phyloP scores from a whole-genome alignment of 2,888 invertebrate species.

The Hirtodrosophila alboralis region DNA sequence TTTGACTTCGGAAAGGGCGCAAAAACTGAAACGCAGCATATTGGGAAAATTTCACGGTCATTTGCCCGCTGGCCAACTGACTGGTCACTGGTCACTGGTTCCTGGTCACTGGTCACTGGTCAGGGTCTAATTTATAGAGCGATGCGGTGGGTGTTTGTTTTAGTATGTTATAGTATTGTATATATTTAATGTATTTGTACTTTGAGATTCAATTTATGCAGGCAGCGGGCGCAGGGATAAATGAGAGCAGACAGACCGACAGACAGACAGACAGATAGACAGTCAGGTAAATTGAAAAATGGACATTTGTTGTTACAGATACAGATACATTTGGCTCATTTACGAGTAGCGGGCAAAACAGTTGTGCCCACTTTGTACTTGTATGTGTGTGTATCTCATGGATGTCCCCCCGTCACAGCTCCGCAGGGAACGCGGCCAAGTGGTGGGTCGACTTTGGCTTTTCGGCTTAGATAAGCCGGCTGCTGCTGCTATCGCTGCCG shows the following conservation, averaged over 20 bases:
- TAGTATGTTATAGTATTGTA: constrained; percentile 29
- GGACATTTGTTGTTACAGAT: constrained; percentile 72
- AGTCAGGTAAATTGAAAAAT: constrained; percentile 72
- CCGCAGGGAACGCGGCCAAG: constrained; percentile 29
- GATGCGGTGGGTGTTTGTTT: constrained; percentile 70
- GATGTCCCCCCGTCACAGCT: background rate
- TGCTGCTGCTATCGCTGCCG: constrained; percentile 30
- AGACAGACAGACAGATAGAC: background rate
- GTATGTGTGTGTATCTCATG: background rate
- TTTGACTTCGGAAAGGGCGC: constrained; percentile 27
- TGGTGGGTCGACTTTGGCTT: constrained; percentile 67
- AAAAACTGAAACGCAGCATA: constrained; percentile 64
- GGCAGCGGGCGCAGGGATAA: constrained; percentile 24
- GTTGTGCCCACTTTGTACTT: constrained; percentile 2
- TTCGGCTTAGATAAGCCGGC: constrained; percentile 72
- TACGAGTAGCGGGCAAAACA: constrained; percentile 27
- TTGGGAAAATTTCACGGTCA: constrained; percentile 79
- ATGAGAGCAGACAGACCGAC: no score
- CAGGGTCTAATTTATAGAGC: constrained; percentile 73
- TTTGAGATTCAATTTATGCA: constrained; percentile 68
- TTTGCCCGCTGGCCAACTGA: constrained; percentile 62
- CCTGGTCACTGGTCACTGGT: constrained; percentile 61
- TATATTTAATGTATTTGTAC: constrained; percentile 6
- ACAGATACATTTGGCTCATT: constrained; percentile 63
- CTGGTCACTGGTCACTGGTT: constrained; percentile 61